phyloP scores from a whole-genome alignment of 2,113 vertebrate species.

The Loxodonta africana region DNA sequence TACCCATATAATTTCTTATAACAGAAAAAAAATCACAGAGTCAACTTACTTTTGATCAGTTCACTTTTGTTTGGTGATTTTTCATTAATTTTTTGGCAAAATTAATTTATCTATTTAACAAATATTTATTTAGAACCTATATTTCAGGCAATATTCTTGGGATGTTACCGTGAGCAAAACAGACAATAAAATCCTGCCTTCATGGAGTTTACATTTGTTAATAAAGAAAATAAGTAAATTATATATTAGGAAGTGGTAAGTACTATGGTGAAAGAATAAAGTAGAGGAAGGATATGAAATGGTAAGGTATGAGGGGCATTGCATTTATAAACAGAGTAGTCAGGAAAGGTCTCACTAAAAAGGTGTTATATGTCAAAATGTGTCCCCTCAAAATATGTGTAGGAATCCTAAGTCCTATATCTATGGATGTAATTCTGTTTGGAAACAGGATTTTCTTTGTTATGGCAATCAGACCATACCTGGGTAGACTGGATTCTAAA shows the following conservation, averaged over 20 bases:
- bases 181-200: neutral
- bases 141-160: neutral
- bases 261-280: neutral
- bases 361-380: too few species aligned
- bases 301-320: neutral
- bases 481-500: too few species aligned
- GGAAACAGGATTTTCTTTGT: too few species aligned
- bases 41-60: neutral
- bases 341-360: neutral
- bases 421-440: too few species aligned
- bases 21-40: neutral
- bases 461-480: too few species aligned
- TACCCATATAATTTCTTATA: neutral
- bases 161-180: neutral
- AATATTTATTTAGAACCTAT: neutral
- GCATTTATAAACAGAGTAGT: neutral
- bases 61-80: neutral
- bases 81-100: neutral
- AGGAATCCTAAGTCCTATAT: too few species aligned
- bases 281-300: neutral
- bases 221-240: neutral
- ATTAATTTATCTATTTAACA: neutral
- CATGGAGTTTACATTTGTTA: neutral
- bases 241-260: neutral
- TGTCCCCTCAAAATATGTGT: too few species aligned